Evolutionary conservation across 2,888 invertebrate species (phyloP).

Genomic region (Idaea dimidiata): DNA sequence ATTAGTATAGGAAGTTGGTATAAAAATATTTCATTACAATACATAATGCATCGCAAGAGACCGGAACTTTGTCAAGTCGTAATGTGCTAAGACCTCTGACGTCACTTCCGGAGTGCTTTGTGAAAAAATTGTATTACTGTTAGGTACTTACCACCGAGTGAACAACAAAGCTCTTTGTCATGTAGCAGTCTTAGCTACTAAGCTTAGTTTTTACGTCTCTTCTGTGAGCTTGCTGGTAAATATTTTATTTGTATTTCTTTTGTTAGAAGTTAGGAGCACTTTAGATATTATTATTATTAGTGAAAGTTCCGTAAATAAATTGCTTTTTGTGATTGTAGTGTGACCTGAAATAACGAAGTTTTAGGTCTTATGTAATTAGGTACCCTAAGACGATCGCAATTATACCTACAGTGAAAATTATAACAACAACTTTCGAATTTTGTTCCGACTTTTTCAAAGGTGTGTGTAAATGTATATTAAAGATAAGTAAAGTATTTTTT

Average conservation of each 20-base stretch:
- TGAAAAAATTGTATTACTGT: not conserved
- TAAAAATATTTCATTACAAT: not conserved
- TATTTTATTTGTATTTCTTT: not conserved
- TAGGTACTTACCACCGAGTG: not conserved
- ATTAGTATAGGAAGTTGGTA: not conserved
- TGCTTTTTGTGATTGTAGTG: not conserved
- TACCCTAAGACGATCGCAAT: too few species aligned
- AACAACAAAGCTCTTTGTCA: not conserved
- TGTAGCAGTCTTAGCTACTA: not conserved
- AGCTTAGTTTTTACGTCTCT: not conserved
- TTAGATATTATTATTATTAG: not conserved
- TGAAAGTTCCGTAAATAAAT: conserved; percentile 1
- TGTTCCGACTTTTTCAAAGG: too few species aligned
- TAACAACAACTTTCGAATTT: too few species aligned
- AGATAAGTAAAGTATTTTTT: too few species aligned
- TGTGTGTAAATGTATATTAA: too few species aligned
- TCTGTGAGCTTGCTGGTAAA: not conserved
- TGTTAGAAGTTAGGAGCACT: not conserved
- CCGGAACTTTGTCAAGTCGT: not conserved
- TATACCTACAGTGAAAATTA: too few species aligned
- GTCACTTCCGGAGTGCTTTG: not conserved
- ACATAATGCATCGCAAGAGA: not conserved
- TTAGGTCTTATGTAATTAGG: too few species aligned
- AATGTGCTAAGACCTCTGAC: not conserved
- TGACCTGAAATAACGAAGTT: too few species aligned